Evolutionary conservation across 2,888 invertebrate species (phyloP).

Genomic region (Cantharis flavilabris): DNA sequence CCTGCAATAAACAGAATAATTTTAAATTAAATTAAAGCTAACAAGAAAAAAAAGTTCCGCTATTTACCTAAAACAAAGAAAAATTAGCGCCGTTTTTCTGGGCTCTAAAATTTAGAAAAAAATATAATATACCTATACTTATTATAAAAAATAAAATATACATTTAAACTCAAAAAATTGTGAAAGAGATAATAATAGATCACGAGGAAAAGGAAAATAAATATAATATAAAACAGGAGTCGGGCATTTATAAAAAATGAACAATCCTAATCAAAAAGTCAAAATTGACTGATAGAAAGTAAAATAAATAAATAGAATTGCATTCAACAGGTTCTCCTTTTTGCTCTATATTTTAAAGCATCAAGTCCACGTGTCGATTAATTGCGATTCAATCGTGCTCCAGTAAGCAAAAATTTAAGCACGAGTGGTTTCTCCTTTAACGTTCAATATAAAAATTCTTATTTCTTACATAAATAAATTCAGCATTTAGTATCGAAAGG

Average conservation of each 20-base stretch:
- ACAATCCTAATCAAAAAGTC: background rate
- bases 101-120: too few species aligned
- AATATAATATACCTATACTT: too few species aligned
- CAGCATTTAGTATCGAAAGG: too few species aligned
- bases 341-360: background rate
- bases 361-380: background rate
- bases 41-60: background rate
- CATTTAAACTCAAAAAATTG: too few species aligned
- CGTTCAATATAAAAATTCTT: background rate
- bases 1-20: background rate
- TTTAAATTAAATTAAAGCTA: background rate
- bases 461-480: background rate
- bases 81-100: too few species aligned
- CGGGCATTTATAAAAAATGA: too few species aligned
- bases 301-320: background rate
- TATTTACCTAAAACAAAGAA: background rate
- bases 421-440: background rate
- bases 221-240: too few species aligned
- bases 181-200: too few species aligned
- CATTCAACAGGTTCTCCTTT: background rate
- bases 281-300: background rate
- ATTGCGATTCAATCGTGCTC: background rate
- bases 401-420: background rate
- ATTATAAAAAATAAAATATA: too few species aligned
- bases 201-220: too few species aligned